A percentile compares a stretch with the other conserved stretches of the same genome.
Conservation (phyloP, 2,888 invertebrate species). For the Drosophila mettleri region DNA sequence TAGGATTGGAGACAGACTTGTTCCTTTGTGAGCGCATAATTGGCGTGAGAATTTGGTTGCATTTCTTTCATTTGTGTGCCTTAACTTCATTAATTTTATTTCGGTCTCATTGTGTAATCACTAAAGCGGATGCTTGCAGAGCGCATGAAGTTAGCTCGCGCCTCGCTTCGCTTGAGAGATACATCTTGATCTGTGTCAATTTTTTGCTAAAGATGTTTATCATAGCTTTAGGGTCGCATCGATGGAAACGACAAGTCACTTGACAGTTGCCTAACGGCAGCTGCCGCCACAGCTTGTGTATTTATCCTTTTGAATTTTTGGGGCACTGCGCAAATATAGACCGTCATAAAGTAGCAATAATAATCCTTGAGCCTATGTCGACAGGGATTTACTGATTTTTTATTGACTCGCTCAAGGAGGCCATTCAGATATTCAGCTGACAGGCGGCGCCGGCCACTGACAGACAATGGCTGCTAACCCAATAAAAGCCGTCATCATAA, state of each 20-base stretch:
- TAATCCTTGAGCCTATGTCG: conserved; percentile 80
- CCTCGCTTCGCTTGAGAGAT: not conserved
- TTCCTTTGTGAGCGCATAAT: conserved; percentile 54
- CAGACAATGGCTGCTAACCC: conserved; percentile 59
- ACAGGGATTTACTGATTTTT: conserved; percentile 79
- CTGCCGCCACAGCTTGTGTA: conserved; percentile 30
- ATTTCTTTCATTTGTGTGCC: conserved; percentile 42
- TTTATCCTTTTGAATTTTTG: conserved; percentile 67
- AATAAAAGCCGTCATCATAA: conserved; percentile 79
- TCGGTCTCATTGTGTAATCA: conserved; percentile 10
- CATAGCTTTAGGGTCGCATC: too few species aligned
- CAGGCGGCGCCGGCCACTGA: conserved; percentile 37
- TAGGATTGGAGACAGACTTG: conserved; percentile 45
- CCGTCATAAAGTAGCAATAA: conserved; percentile 75
- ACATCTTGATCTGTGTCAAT: not conserved
- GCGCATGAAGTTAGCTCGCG: conserved; percentile 2
- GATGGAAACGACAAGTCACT: conserved; percentile 40
- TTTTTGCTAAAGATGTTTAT: not conserved
- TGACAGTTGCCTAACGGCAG: conserved; percentile 10
- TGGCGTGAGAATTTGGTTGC: conserved; percentile 64
- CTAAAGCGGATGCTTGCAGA: conserved; percentile 13
- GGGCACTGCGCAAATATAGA: conserved; percentile 49
- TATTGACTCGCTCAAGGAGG: conserved; percentile 66
- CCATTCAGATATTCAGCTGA: conserved; percentile 9
- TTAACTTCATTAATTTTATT: conserved; percentile 19